These are phyloP conservation scores for Mythimna lalbum DNA, from an alignment of 2,888 invertebrate species.

Conservation along the genomic window DNA sequence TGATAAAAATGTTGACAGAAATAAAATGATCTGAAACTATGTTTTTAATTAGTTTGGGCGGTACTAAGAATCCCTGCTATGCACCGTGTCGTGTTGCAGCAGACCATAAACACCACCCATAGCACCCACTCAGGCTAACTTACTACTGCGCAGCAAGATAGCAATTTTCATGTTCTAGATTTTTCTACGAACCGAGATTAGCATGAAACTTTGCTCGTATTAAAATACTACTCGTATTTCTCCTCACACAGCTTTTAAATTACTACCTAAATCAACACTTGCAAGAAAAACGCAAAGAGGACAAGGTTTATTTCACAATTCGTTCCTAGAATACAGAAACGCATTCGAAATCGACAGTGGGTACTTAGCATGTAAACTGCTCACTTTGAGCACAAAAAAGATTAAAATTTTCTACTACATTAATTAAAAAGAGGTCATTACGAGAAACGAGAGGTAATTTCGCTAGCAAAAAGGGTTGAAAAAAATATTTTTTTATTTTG, in stretches of 20 bases:
- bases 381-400: conserved; percentile 45
- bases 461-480: conserved; percentile 40
- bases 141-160: conserved; percentile 41
- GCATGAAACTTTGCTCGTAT: conserved; percentile 22
- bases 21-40: not conserved
- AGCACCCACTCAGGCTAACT: conserved; percentile 28
- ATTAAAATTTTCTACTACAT: conserved; percentile 51
- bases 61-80: conserved; percentile 13
- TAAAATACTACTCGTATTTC: conserved; percentile 20
- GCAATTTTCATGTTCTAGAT: conserved; percentile 44
- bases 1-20: too few species aligned
- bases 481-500: conserved; percentile 30
- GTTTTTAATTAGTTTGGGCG: not conserved
- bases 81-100: conserved; percentile 16
- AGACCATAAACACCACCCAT: conserved; percentile 24
- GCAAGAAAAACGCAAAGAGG: conserved; percentile 22
- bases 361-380: conserved; percentile 52
- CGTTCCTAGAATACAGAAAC: conserved; percentile 28
- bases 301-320: conserved; percentile 22
- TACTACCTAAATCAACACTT: conserved; percentile 29
- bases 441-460: conserved; percentile 56
- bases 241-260: conserved; percentile 22
- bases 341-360: conserved; percentile 41
- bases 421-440: conserved; percentile 62
- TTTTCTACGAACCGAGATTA: conserved; percentile 37